These are phyloP conservation scores for Drymonia ruficornis DNA, from an alignment of 2,888 invertebrate species.

Conservation along the genomic window DNA sequence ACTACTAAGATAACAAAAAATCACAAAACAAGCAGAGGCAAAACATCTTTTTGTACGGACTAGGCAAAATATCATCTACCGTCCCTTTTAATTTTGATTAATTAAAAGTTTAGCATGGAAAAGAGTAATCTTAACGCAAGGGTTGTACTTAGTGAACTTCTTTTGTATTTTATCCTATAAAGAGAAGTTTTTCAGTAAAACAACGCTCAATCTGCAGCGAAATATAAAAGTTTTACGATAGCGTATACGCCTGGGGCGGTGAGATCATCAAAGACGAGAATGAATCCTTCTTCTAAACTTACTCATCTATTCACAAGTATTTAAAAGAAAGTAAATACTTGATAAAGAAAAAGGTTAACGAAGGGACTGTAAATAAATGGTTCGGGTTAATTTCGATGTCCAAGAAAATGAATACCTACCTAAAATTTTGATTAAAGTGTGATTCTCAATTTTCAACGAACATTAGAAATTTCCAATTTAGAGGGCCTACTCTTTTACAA, in stretches of 20 bases:
- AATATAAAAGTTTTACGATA: conserved; percentile 83
- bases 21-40: conserved; percentile 12
- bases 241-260: conserved; percentile 77
- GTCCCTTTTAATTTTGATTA: conserved; percentile 74
- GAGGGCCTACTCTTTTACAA: no score
- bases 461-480: no score
- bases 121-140: conserved; percentile 75
- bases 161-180: conserved; percentile 79
- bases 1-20: no score
- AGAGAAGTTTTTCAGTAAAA: conserved; percentile 80
- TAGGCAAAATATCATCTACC: conserved; percentile 38
- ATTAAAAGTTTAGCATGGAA: conserved; percentile 79
- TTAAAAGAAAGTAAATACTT: conserved; percentile 44
- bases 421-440: no score
- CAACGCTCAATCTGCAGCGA: conserved; percentile 78
- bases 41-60: conserved; percentile 25
- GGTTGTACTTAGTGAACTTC: conserved; percentile 75
- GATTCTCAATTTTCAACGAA: no score
- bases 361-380: not conserved
- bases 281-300: conserved; percentile 67
- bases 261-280: conserved; percentile 69
- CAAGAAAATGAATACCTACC: no score
- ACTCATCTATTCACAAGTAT: conserved; percentile 56
- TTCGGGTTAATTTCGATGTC: no score
- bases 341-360: conserved; percentile 37